Evolutionary conservation across 37 sponge, comb jelly and placozoan genomes (phyloP), one percentile per base, ranked within the genome.

Genomic region (Halisarca cf. caerulea): DNA sequence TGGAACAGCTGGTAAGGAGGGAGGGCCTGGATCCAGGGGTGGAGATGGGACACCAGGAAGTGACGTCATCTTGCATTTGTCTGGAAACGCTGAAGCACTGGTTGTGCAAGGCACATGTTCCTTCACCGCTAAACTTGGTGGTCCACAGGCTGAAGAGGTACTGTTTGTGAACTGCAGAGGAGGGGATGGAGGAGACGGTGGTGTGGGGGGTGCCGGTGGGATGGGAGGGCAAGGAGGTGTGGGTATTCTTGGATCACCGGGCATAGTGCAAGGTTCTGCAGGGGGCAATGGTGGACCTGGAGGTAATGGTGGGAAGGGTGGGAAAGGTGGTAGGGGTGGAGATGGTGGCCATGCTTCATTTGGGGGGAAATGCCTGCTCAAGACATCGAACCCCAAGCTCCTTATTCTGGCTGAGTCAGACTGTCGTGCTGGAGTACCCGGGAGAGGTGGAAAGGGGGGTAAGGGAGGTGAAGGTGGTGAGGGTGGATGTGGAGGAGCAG

Each of bases 161-260:
- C 24, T 93, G 30, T 81, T 89, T 73, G 85, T 93, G 32, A 90
- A 84, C 57, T 89, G 89, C 61, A 57, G 83, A 20, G 95, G 95
- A 38, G 95, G 95, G 8, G 24, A 6, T 74, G 77, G 77, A 2
- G 77, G 77, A 1, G 23, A 44, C 8, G 84, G 84, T 7, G 84
- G 84, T 45, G 66, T 37, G 84, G 84, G 74, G 7, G 84, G 84
- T 2, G 24, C 25, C 38, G 88, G 78, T 18, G 75, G 77, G 1
- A 68, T 79, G 27, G 88, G 92, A 0, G 85, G 88, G 3, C 79
- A 79, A 20, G 92, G 92, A 0, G 47, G 57, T 2, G 64, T 75
- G 60, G 92, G 92, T 24, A 85, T 79, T 0, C 61, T 71, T 35
- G 62, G 43, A 36, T 53, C 36, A 38, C n/a, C n/a, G n/a, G n/a